Evolutionary conservation across 2,888 invertebrate genomes (phyloP), one percentile per base, ranked within the genome.

Genomic region (Holacanthella duospinosa): DNA sequence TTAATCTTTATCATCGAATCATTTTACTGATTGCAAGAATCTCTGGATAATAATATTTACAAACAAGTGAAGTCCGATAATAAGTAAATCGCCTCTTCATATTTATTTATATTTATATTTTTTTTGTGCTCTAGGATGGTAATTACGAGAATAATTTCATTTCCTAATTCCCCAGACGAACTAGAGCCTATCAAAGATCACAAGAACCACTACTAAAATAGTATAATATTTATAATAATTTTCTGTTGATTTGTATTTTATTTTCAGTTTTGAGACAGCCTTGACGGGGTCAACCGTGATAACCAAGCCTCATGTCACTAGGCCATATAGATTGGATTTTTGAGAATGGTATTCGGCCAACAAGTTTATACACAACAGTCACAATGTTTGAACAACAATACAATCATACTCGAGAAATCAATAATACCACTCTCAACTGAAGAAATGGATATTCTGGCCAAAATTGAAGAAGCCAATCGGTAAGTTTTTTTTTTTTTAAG

Each of bases 401-500:
- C 69, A 60, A 70, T 71, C 60, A 64, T 71, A 54, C 67, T 70
- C 65, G 71, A 73, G 66, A 70, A 70, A 68, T 69, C 70, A 60
- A 68, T 68, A 63, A 36, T 36, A 36, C 75, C 69, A 65, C 72
- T 75, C 55, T 75, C 76, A 59, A 74, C 82, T 76, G 83, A 89
- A 80, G 93, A 92, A 78, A 84, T 88, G 84, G 89, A 87, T 80
- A 84, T 95, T 74, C 83, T 95, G 76, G 92, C 91, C 80, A 93
- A 93, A 79, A 86, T 95, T 83, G 94, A 95, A 84, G 93, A 92
- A 77, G 93, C 91, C 76, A 95, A 95, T 80, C 81, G 83, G 85
- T 84, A 74, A 75, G 74, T 24, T 9, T n/a, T n/a, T n/a, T n/a
- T n/a, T 43, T 21, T 43, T 29, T 43, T 19, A n/a, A n/a, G n/a